Conservation (phyloP, 2,113 vertebrate genomes). For the Urocynchramus pylzowi region DNA sequence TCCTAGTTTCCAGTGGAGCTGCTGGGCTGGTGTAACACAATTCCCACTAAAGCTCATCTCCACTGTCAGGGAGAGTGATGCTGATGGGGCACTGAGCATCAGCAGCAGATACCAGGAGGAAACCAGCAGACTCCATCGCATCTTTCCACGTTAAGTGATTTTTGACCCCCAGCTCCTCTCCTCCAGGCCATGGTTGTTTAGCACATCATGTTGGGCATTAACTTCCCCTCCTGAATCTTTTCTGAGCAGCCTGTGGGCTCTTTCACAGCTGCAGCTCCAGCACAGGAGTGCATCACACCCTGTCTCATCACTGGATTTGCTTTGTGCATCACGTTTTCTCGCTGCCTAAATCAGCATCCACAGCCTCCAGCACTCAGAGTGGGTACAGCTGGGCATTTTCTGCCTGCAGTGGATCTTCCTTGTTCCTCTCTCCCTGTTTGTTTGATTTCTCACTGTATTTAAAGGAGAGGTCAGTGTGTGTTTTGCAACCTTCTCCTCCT, state of each 20-base stretch:
- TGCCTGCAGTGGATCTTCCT: not conserved
- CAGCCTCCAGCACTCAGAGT: not conserved
- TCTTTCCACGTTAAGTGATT: not conserved
- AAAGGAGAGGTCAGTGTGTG: not conserved
- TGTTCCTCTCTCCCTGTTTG: not conserved
- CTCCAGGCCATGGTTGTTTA: not conserved
- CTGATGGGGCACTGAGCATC: not conserved
- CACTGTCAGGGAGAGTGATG: not conserved
- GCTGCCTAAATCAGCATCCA: not conserved
- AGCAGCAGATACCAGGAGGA: not conserved
- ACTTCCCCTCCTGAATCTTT: not conserved
- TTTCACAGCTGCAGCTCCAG: not conserved
- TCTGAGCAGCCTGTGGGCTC: not conserved
- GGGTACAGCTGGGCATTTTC: not conserved
- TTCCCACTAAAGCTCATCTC: not conserved
- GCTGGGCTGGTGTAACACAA: not conserved
- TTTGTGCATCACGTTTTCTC: not conserved
- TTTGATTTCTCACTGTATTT: not conserved
- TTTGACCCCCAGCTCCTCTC: not conserved
- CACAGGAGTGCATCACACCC: accelerated
- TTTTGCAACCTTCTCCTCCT: not conserved
- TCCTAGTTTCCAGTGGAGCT: not conserved
- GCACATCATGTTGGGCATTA: not conserved
- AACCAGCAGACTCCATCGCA: not conserved
- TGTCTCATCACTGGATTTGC: accelerated